A percentile compares a stretch with the other conserved stretches of the same genome.
Conservation (phyloP, 2,113 vertebrate genomes). For the Actenoides hombroni region DNA sequence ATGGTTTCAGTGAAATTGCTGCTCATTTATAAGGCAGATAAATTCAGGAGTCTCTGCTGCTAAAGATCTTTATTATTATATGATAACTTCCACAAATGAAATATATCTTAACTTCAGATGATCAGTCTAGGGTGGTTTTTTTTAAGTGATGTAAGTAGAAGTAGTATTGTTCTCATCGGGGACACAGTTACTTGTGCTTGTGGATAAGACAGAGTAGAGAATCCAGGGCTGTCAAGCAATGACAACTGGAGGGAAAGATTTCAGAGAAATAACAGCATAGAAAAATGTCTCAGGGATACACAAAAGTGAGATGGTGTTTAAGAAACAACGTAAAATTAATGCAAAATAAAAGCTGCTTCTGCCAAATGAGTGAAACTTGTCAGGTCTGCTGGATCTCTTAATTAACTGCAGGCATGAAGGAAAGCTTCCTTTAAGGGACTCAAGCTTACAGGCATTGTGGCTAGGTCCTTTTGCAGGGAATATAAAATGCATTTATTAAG, state of each 20-base stretch:
- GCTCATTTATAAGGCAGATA: neutral
- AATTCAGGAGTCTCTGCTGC: neutral
- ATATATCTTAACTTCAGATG: neutral
- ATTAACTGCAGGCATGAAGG: constrained; percentile 30
- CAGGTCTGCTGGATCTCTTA: constrained; percentile 30
- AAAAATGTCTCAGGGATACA: constrained; percentile 18
- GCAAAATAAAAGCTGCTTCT: constrained; percentile 15
- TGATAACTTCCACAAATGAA: neutral
- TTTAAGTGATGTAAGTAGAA: neutral
- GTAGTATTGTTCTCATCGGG: neutral
- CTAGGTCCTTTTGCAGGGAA: neutral
- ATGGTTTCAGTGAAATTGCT: neutral
- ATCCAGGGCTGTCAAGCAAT: neutral
- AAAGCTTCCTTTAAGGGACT: neutral
- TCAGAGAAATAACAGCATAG: neutral
- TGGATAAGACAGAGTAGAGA: neutral
- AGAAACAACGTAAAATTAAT: constrained; percentile 41
- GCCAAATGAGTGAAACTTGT: constrained; percentile 39
- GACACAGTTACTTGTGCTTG: neutral
- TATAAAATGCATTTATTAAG: constrained; percentile 15
- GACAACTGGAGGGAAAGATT: neutral
- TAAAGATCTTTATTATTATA: neutral
- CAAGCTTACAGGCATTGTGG: neutral
- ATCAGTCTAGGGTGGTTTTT: neutral
- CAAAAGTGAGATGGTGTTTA: constrained; percentile 13